Percentiles rank a stretch among this genome's conserved stretches.
Evolutionary conservation across 2,888 invertebrate species (phyloP).

Genomic region (Hedychridium roseum): DNA sequence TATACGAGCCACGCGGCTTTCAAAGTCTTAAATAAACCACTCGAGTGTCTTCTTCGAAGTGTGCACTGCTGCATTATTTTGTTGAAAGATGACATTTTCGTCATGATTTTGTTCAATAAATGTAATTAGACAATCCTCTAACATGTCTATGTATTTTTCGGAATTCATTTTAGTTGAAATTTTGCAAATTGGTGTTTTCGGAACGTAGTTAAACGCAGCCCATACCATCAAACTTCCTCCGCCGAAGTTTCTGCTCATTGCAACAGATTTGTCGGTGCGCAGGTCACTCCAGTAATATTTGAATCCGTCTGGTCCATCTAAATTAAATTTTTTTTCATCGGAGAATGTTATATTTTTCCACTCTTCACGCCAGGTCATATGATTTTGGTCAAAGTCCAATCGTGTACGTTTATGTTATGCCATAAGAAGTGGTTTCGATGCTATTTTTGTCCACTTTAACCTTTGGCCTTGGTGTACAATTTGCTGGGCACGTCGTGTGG

Average conservation of each 20-base stretch:
- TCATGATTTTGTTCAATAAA: neutral
- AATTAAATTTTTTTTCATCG: constrained; percentile 2
- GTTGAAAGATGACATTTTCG: constrained; percentile 1
- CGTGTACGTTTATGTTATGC: too few species aligned
- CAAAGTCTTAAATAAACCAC: too few species aligned
- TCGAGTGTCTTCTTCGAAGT: neutral
- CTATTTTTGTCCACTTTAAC: constrained; percentile 1
- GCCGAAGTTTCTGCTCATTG: constrained; percentile 1
- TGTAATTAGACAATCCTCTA: neutral
- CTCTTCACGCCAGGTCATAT: neutral
- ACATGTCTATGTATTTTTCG: neutral
- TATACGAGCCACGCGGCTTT: too few species aligned
- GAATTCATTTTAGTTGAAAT: neutral
- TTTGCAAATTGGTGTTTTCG: neutral
- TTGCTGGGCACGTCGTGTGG: neutral
- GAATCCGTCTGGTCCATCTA: constrained; percentile 3
- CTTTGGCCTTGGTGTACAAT: neutral
- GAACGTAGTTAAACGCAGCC: neutral
- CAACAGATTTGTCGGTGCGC: neutral
- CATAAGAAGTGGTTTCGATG: too few species aligned
- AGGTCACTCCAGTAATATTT: constrained; percentile 2
- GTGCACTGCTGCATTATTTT: constrained; percentile 2
- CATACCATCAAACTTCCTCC: too few species aligned
- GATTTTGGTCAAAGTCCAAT: too few species aligned
- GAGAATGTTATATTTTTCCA: constrained; percentile 1